Evolutionary conservation across 2,888 invertebrate species (phyloP).

Genomic region (Poecilus cupreus): DNA sequence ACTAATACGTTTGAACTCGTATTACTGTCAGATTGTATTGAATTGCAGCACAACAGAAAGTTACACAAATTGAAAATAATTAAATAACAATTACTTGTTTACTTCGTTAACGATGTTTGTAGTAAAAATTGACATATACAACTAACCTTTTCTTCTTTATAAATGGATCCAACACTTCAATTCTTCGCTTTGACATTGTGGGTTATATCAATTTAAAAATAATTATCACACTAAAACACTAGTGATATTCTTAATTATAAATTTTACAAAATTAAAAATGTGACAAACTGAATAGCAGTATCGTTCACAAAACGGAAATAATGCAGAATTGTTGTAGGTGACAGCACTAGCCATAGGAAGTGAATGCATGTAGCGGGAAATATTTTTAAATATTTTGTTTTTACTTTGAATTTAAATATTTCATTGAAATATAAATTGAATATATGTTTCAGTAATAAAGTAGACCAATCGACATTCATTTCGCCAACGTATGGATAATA

Average conservation of each 20-base stretch:
- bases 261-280: slow-evolving; percentile 50
- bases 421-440: too few relatives aligned
- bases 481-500: too few relatives aligned
- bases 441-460: too few relatives aligned
- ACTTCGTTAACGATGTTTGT: neutral
- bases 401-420: too few relatives aligned
- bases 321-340: slow-evolving; percentile 39
- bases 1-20: neutral
- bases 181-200: slow-evolving; percentile 87
- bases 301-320: slow-evolving; percentile 54
- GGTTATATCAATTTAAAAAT: slow-evolving; percentile 7
- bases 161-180: slow-evolving; percentile 90
- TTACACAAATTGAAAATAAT: neutral
- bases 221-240: slow-evolving; percentile 37
- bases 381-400: neutral
- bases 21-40: neutral
- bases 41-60: neutral
- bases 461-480: too few relatives aligned
- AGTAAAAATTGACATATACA: slow-evolving; percentile 55
- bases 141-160: slow-evolving; percentile 85
- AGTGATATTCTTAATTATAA: slow-evolving; percentile 28
- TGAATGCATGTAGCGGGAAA: neutral
- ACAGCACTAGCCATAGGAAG: slow-evolving; percentile 18
- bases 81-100: slow-evolving; percentile 24
- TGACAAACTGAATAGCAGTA: slow-evolving; percentile 53